A percentile compares a stretch with the other conserved stretches of the same genome.
Conservation (phyloP, 2,797 vertebrate genomes). For the Myiothlypis chrysogaster region DNA sequence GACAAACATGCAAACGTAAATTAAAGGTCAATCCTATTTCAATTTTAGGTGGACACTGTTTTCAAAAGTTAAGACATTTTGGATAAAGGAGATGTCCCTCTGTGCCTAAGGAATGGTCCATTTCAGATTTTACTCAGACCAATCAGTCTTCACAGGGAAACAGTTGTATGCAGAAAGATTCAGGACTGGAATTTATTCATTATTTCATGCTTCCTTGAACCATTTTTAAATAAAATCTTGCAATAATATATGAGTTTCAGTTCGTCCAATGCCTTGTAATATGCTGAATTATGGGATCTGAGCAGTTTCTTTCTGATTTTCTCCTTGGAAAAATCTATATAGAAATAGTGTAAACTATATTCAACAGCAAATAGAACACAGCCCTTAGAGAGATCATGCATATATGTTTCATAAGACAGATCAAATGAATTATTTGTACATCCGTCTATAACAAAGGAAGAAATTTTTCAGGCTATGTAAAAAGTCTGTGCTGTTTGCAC, state of each 20-base stretch:
- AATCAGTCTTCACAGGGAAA: background rate
- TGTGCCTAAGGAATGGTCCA: background rate
- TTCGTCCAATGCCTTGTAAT: background rate
- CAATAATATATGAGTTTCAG: background rate
- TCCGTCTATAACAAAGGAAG: background rate
- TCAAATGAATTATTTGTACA: background rate
- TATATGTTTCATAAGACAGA: background rate
- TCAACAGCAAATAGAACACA: background rate
- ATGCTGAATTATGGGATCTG: background rate
- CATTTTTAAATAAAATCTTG: background rate
- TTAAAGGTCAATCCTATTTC: background rate
- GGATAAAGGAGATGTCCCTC: background rate
- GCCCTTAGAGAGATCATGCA: background rate
- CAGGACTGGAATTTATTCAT: background rate
- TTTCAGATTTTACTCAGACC: background rate
- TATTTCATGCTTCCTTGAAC: background rate
- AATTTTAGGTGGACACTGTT: background rate
- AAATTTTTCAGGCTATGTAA: background rate
- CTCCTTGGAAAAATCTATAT: background rate
- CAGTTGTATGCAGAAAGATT: background rate
- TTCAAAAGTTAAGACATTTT: background rate
- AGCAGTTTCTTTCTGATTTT: background rate
- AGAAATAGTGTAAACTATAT: background rate
- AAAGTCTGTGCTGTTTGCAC: background rate
- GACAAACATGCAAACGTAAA: background rate